Conservation (phyloP, 2,797 vertebrate species). For the Sebastes ruberrimus region DNA sequence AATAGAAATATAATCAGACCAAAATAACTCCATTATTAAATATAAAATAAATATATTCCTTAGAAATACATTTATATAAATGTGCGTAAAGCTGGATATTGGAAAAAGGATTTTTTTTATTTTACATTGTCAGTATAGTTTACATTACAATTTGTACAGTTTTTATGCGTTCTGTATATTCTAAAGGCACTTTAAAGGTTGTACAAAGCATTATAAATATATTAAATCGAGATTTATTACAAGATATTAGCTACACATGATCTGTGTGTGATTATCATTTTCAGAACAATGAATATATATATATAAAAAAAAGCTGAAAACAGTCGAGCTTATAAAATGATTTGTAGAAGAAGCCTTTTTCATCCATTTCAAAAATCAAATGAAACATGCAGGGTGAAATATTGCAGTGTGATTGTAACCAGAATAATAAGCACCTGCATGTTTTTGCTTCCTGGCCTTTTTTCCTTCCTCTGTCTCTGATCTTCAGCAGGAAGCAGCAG, state of each 20-base stretch:
- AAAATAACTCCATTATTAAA: neutral
- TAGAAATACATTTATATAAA: neutral
- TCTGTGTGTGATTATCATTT: conserved; percentile 42
- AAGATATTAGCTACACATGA: conserved; percentile 80
- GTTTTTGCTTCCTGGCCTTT: neutral
- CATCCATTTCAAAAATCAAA: conserved; percentile 16
- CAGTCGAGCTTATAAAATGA: conserved; percentile 43
- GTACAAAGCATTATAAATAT: conserved; percentile 80
- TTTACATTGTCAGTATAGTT: conserved; percentile 56
- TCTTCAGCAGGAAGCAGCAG: neutral
- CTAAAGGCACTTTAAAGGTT: conserved; percentile 77
- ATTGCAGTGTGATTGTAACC: neutral
- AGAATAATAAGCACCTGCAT: conserved; percentile 1
- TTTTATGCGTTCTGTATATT: conserved; percentile 53
- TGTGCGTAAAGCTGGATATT: conserved; percentile 14
- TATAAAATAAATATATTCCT: neutral
- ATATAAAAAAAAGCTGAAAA: conserved; percentile 29
- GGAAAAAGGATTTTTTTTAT: conserved; percentile 44
- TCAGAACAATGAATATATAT: conserved; percentile 32
- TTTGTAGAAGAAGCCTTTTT: neutral
- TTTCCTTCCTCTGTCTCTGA: neutral
- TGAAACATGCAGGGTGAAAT: conserved; percentile 53
- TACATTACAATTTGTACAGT: conserved; percentile 73
- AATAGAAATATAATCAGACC: neutral
- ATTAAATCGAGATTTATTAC: conserved; percentile 91